These are phyloP conservation scores for Sinosuthora webbiana DNA, from an alignment of 2,113 vertebrate species.

Conservation along the genomic window DNA sequence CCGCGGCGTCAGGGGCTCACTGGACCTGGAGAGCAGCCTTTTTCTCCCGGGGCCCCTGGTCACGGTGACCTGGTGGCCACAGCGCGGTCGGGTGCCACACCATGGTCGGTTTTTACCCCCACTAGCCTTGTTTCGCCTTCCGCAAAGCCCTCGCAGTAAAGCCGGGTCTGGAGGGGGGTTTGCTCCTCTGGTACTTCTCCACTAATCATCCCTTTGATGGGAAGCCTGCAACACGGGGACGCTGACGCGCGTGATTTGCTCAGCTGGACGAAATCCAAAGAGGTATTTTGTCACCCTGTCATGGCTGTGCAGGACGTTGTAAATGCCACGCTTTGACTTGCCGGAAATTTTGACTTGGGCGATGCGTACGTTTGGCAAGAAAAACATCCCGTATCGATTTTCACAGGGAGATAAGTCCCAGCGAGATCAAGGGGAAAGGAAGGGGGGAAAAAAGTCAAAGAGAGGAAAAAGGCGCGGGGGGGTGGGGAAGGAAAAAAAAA, in stretches of 20 bases:
- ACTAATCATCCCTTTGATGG: neutral
- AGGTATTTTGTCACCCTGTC: constrained; percentile 24
- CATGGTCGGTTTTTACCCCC: neutral
- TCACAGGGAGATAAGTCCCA: neutral
- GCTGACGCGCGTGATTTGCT: neutral
- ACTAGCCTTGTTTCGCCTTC: neutral
- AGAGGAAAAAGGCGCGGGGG: neutral
- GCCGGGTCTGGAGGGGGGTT: neutral
- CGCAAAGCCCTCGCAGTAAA: neutral
- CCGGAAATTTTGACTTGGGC: constrained; percentile 7
- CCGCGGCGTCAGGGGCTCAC: rapidly evolving
- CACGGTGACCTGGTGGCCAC: neutral
- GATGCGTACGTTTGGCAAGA: neutral
- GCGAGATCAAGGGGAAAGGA: neutral
- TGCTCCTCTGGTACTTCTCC: neutral
- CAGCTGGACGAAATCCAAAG: neutral
- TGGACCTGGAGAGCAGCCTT: neutral
- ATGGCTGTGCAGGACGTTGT: neutral
- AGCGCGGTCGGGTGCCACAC: neutral
- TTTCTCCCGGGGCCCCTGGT: neutral
- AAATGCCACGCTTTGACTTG: constrained; percentile 27
- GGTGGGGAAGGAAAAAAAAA: neutral
- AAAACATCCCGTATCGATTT: constrained; percentile 27
- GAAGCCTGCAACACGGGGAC: neutral
- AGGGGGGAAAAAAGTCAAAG: rapidly evolving